A percentile compares a stretch with the other conserved stretches of the same genome.
phyloP scores from a whole-genome alignment of 1,140 invertebrate genomes.

The Pseudachorutes palmiensis region DNA sequence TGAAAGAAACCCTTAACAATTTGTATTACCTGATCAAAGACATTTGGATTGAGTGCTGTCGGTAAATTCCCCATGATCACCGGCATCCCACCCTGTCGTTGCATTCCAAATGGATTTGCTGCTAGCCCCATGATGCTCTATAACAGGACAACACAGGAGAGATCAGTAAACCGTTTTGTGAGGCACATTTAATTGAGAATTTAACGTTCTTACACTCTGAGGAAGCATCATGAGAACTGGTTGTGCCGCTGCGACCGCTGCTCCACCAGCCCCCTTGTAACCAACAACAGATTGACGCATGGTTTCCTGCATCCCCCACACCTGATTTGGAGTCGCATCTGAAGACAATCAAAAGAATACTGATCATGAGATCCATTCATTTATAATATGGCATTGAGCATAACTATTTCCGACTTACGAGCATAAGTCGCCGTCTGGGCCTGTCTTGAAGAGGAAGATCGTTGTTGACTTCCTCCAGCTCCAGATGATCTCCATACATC shows the following conservation, averaged over 20 bases:
- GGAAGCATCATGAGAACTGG: constrained; percentile 28
- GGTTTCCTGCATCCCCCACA: too few relatives aligned
- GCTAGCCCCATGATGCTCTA: constrained; percentile 26
- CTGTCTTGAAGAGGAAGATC: neutral
- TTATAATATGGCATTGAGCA: too few relatives aligned
- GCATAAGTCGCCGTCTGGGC: neutral
- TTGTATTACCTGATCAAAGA: constrained; percentile 33
- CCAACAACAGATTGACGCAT: too few relatives aligned
- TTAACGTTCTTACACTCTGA: too few relatives aligned
- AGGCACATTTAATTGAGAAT: too few relatives aligned
- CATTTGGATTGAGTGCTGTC: constrained; percentile 23
- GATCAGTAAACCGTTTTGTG: too few relatives aligned
- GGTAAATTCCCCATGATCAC: constrained; percentile 31
- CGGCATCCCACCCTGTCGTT: constrained; percentile 25
- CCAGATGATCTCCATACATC: neutral
- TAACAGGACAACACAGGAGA: too few relatives aligned
- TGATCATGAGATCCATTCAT: too few relatives aligned
- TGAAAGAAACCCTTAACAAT: too few relatives aligned
- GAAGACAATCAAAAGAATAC: too few relatives aligned
- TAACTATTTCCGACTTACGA: neutral
- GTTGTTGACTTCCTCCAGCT: neutral
- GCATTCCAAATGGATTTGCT: constrained; percentile 28
- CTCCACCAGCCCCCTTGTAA: constrained; percentile 3
- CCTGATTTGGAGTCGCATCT: too few relatives aligned
- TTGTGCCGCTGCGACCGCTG: too few relatives aligned